These are phyloP conservation scores for Gryllus bimaculatus DNA, from an alignment of 1,140 invertebrate species.

Conservation along the genomic window DNA sequence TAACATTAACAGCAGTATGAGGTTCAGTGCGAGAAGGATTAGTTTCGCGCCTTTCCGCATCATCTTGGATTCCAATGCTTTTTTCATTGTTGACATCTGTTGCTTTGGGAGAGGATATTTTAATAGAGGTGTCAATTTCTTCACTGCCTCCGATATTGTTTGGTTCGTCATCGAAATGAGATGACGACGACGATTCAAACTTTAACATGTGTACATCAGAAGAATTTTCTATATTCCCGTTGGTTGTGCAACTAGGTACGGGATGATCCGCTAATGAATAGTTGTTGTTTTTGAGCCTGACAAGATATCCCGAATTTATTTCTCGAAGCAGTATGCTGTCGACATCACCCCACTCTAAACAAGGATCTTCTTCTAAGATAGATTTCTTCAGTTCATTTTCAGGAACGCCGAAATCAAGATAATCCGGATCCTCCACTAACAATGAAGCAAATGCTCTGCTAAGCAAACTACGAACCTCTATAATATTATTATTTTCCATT, in stretches of 20 bases:
- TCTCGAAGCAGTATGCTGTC: slow-evolving; percentile 55
- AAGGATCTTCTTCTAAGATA: slow-evolving; percentile 49
- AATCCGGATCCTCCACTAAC: slow-evolving; percentile 58
- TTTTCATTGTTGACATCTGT: slow-evolving; percentile 2
- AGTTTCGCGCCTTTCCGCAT: neutral
- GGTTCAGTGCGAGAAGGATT: neutral
- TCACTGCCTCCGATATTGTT: neutral
- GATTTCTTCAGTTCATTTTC: slow-evolving; percentile 51
- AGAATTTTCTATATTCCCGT: neutral
- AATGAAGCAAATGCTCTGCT: slow-evolving; percentile 56
- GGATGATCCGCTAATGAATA: slow-evolving; percentile 43
- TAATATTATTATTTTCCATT: slow-evolving; percentile 34
- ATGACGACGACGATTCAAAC: slow-evolving; percentile 12
- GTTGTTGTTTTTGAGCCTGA: slow-evolving; percentile 55
- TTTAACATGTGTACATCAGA: slow-evolving; percentile 12
- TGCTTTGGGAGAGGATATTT: neutral
- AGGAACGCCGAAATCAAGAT: slow-evolving; percentile 57
- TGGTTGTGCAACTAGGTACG: slow-evolving; percentile 12
- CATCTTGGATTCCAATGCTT: neutral
- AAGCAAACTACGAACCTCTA: slow-evolving; percentile 40
- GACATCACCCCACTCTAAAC: slow-evolving; percentile 53
- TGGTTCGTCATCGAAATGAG: slow-evolving; percentile 2
- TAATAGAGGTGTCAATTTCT: neutral
- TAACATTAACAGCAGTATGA: neutral
- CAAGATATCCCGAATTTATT: slow-evolving; percentile 51